These are phyloP conservation scores for Drymonia ruficornis DNA, from an alignment of 2,888 invertebrate species.

Conservation along the genomic window DNA sequence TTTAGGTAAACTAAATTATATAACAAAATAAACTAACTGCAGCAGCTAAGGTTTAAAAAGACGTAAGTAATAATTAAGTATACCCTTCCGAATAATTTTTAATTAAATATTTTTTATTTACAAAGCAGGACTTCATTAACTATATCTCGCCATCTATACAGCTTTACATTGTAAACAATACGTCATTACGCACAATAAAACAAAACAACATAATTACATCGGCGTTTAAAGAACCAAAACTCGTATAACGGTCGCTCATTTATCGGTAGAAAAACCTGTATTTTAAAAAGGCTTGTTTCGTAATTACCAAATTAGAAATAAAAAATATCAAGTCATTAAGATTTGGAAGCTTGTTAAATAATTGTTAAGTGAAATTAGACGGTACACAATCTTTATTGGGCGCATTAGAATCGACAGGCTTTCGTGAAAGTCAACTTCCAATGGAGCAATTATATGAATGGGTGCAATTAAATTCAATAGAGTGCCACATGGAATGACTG, in stretches of 20 bases:
- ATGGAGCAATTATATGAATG: conserved; percentile 80
- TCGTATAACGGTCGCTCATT: conserved; percentile 15
- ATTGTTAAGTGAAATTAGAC: conserved; percentile 59
- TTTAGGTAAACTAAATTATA: no score
- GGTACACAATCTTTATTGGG: conserved; percentile 68
- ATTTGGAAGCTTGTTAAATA: conserved; percentile 56
- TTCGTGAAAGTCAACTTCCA: conserved; percentile 69
- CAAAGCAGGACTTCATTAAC: conserved; percentile 1
- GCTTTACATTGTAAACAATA: conserved; percentile 24
- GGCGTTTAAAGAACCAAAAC: conserved; percentile 18
- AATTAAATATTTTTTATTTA: neutral
- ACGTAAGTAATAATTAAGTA: no score
- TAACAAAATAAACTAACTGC: no score
- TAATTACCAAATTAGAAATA: conserved; percentile 43
- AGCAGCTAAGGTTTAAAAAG: neutral
- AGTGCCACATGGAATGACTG: conserved; percentile 70
- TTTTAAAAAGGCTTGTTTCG: conserved; percentile 34
- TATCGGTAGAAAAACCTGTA: conserved; percentile 20
- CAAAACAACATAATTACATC: conserved; percentile 31
- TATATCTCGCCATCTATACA: conserved; percentile 16
- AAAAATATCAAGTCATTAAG: conserved; percentile 52
- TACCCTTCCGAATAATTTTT: neutral
- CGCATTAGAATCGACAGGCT: conserved; percentile 71
- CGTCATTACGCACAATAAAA: conserved; percentile 35
- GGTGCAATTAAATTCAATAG: conserved; percentile 77